Base-by-base conservation (phyloP, 1,140 invertebrate species). In the Glossosoma conforme region DNA sequence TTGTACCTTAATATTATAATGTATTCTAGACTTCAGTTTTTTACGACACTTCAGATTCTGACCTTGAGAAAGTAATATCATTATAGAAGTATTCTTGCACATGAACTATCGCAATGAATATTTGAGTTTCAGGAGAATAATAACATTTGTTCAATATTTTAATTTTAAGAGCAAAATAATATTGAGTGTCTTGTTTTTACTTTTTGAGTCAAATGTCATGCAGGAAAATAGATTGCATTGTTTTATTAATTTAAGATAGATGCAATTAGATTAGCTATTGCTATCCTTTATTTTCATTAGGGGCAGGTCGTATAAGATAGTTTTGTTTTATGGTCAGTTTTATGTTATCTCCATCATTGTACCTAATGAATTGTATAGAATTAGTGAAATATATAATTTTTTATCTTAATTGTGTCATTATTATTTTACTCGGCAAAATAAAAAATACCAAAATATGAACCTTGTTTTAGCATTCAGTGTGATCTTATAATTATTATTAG, bases 321-420 rank as follows among this genome's bases (percentile, higher is more conserved):
- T 48, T 42, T 52, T 37, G 51, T 53, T 53, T 52, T 49, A 54
- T 53, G 56, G 56, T 58, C 56, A 58, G 56, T 58, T 58, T 57
- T 41, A 49, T 48, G 41, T 54, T 18, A 52, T 52, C 44, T 57
- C 49, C 55, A 57, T 49, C 55, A 57, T 57, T 57, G 55, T 57
- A 57, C 55, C 56, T 54, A 53, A 53, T 50, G 44, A 18, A 45
- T 58, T 58, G 51, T 58, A 58, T 58, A 58, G 56, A 58, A 53
- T 58, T 58, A 58, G 56, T 58, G 42, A 58, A 58, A 58, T 58
- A 58, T 58, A 58, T 58, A 58, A 58, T 58, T 58, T 58, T 58
- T 50, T 58, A 58, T 58, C 51, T 53, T 50, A 58, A 28, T 40
- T 42, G 41, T 52, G 42, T 52, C 41, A 52, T 42, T 52, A 44